Conservation (phyloP, 2,888 invertebrate species). For the Crematogaster levior region DNA sequence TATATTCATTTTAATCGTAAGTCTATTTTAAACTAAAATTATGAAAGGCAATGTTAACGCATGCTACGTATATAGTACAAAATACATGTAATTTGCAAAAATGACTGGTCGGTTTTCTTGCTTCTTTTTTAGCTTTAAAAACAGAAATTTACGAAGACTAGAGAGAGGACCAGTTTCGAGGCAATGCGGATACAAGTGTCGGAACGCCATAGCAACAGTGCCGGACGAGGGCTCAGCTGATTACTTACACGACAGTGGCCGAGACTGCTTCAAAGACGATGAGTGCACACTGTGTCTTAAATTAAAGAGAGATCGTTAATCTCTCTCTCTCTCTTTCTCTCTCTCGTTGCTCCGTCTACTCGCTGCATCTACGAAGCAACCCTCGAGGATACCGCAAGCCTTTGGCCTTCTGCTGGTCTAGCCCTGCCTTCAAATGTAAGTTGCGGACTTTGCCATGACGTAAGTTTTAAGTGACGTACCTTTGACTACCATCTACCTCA, state of each 20-base stretch:
- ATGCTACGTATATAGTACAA: neutral
- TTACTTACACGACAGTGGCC: conserved; percentile 80
- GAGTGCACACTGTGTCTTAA: conserved; percentile 76
- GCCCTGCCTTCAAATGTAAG: conserved; percentile 71
- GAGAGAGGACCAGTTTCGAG: conserved; percentile 60
- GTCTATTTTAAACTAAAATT: neutral
- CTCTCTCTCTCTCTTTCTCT: conserved; percentile 44
- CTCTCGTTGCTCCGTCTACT: conserved; percentile 29
- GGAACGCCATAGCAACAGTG: conserved; percentile 38
- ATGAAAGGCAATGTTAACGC: too few relatives aligned
- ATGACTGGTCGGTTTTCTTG: conserved; percentile 13
- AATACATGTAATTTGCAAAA: neutral
- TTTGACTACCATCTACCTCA: conserved; percentile 56
- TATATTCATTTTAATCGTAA: neutral
- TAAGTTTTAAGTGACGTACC: conserved; percentile 73
- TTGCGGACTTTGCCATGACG: conserved; percentile 64
- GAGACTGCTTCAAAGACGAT: conserved; percentile 82
- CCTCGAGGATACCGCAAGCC: conserved; percentile 67
- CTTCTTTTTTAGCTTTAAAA: conserved; percentile 22
- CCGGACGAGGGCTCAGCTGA: conserved; percentile 76
- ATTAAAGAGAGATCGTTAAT: conserved; percentile 80
- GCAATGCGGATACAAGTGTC: conserved; percentile 60
- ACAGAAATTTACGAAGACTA: conserved; percentile 58
- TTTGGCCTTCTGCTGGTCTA: conserved; percentile 50
- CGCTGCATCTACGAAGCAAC: conserved; percentile 23